Evolutionary conservation across 2,888 invertebrate genomes (phyloP).

Genomic region (Tipula lateralis): DNA sequence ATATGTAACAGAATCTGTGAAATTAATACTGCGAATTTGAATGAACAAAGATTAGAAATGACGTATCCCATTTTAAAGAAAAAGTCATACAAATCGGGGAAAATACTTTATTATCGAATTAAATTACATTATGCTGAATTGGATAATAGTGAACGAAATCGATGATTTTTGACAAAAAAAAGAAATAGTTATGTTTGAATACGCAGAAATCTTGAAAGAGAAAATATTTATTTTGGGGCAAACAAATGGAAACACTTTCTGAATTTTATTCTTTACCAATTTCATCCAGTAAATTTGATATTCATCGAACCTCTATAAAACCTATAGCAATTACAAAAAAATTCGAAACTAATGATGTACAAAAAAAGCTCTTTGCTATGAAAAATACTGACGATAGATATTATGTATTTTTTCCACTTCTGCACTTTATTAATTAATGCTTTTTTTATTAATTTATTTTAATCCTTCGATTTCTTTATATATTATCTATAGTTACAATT

Average conservation of each 20-base stretch:
- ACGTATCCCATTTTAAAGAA: background rate
- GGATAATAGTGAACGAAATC: background rate
- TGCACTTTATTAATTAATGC: constrained; percentile 25
- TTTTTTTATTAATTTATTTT: background rate
- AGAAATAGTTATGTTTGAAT: constrained; percentile 6
- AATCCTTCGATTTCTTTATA: background rate
- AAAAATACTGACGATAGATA: background rate
- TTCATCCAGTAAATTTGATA: too few relatives aligned
- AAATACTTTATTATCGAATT: background rate
- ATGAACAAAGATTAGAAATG: background rate
- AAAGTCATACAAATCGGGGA: constrained; percentile 4
- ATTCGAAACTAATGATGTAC: background rate
- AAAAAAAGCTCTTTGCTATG: constrained; percentile 29
- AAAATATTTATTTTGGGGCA: constrained; percentile 2
- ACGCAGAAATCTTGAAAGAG: background rate
- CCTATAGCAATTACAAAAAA: background rate
- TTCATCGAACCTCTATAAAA: background rate
- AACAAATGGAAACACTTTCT: background rate
- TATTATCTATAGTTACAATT: background rate
- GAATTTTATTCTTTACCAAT: background rate
- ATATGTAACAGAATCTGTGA: constrained; percentile 13
- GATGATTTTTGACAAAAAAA: background rate
- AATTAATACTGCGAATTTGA: background rate
- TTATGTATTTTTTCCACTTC: constrained; percentile 28
- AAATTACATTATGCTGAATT: background rate